Evolutionary conservation across 2,888 invertebrate species (phyloP), one percentile per base, ranked within the genome.

Genomic region (Lordiphosa fenestrarum): DNA sequence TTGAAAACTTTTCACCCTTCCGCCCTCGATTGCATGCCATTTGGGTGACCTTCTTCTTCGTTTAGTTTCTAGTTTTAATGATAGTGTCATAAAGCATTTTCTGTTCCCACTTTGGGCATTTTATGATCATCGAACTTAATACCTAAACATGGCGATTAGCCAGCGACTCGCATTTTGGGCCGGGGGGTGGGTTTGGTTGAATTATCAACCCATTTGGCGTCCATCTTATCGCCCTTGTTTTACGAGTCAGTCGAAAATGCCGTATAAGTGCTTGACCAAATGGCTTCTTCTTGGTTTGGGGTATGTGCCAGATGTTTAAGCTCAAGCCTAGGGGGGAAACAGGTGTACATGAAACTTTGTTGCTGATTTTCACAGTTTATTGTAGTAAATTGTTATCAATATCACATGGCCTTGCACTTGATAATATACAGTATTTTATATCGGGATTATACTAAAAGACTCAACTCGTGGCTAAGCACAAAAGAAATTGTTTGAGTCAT

Each of bases 61-160:
- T 23, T 23, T 6, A 5, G 5, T 5, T 25, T 25, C 6, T 0
- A 25, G 25, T 25, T 25, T 25, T 6, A 25, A 25, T 25, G 25
- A 25, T 25, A 25, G 10, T 19, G 10, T 19, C 10, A 10, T 10
- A 6, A 40, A 19, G 4, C 10, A 7, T 9, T 9, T 30, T 9
- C 30, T 30, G 30, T 30, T 30, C 30, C 30, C 30, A 30, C 30
- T 9, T 30, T 30, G 9, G 9, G 3, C 9, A 30, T 30, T 9
- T 30, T 30, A 30, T 30, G 30, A 30, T 30, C 9, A 3, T 30
- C 30, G 9, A 2, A 19, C 15, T 19, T 15, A 50, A 38, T 41
- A 30, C 36, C 55, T 23, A 12, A 61, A 60, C 61, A 52, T 61
- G 12, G 4, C 59, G 59, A 60, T 60, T 60, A 60, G 53, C 62